These are phyloP conservation scores for Drosophila ironensis DNA, from an alignment of 1,140 invertebrate species.

Conservation along the genomic window DNA sequence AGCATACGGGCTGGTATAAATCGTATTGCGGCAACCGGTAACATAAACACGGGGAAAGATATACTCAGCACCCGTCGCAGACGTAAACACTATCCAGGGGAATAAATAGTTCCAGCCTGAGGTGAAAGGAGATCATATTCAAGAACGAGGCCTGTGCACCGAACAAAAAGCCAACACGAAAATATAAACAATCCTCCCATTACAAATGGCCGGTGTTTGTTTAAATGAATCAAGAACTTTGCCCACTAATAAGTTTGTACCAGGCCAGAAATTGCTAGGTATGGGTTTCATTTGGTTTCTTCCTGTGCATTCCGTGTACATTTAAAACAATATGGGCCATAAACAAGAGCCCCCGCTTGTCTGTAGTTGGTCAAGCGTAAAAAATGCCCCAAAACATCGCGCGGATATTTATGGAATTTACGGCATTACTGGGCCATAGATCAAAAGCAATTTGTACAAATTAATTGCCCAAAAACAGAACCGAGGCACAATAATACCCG, in stretches of 20 bases:
- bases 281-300: background rate
- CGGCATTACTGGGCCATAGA: conserved; percentile 28
- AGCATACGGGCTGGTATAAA: conserved; percentile 58
- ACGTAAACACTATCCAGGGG: conserved; percentile 19
- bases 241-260: too few species aligned
- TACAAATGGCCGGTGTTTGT: too few species aligned
- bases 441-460: conserved; percentile 43
- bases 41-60: conserved; percentile 53
- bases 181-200: too few species aligned
- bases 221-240: too few species aligned
- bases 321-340: conserved; percentile 1
- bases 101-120: conserved; percentile 24
- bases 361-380: conserved; percentile 37
- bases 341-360: conserved; percentile 20
- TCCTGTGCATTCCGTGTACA: background rate
- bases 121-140: conserved; percentile 26
- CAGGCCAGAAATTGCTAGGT: too few species aligned
- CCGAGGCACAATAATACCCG: background rate
- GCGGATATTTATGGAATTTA: conserved; percentile 30
- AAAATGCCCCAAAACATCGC: background rate
- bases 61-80: conserved; percentile 36
- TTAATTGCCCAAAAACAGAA: conserved; percentile 26
- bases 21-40: conserved; percentile 64
- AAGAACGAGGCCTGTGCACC: conserved; percentile 2
- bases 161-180: background rate